Base-by-base conservation (phyloP, 2,797 vertebrate species). In the Epinephelus awoara region DNA sequence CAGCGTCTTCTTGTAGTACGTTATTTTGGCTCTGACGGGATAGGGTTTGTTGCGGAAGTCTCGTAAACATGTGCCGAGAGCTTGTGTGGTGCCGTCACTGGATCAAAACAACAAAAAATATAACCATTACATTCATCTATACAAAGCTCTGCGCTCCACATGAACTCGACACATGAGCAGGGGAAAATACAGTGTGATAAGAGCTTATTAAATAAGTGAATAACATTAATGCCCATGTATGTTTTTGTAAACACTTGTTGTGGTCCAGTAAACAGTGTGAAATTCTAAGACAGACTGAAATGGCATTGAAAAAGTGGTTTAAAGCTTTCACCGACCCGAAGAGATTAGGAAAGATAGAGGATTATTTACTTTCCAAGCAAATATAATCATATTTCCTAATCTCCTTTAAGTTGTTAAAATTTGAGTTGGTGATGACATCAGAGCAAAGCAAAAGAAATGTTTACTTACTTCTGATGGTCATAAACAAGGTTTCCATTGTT, bases 41-140 rank as follows among this genome's bases (percentile, higher is more conserved):
- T 99, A 99, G 0, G 98, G 98, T 80, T 99, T 99, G 92, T 99
- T 99, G 44, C 98, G 95, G 50, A 99, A 99, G 88, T 99, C 98
- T 87, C 98, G 96, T 90, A 98, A 96, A 93, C 98, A 99, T 2
- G 96, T 97, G 0, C 97, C 97, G 57, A 99, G 85, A 0, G 97
- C 95, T 79, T 99, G 98, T 0, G 95, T 97, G 76, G 93, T 88
- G 52, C 98, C 98, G 71, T 99, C 98, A 49, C 98, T 99, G 91
- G 13, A 72, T 46, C 6, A 78, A 82, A 78, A 88, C 67, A 83
- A 58, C 7, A 69, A 47, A 47, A 56, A 57, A 59, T 2, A 40
- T 3, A 63, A 52, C 13, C 1, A 15, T 57, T 34, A 69, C 51
- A 69, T 23, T 12, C 23, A 56, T 44, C 25, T n/a, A 14, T 19